Evolutionary conservation across 35 echinoderm and acorn worm species (phyloP), one percentile per base, ranked within the genome.

Genomic region (Heliocidaris tuberculata): DNA sequence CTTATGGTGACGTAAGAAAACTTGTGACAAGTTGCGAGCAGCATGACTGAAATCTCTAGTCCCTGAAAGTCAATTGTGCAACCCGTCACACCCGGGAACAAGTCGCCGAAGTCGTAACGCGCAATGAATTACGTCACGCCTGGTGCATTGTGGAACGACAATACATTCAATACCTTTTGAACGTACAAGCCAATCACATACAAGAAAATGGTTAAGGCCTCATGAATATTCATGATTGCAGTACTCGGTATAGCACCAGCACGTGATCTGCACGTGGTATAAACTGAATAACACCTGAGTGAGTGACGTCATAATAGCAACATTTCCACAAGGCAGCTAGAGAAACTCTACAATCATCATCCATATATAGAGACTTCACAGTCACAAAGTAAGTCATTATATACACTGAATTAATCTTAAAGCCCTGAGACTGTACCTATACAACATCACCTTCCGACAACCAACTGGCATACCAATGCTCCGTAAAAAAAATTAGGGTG

Each of bases 191-290:
- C 24, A 78, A 78, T 78, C 21, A 78, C 65, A 78, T 78, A 78
- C 65, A 78, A 21, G 65, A 24, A 78, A 78, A 27, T 78, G 27
- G 65, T 78, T 70, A 78, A 78, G 65, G 65, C 65, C 65, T 78
- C 65, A 78, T 78, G 65, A n/a, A 21, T 78, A 27, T 78, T 78
- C 65, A 78, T 78, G 21, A 93, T 93, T 93, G 29, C 91, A 52
- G 91, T 59, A 93, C 91, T 93, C 50, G 47, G 19, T 93, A 59
- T 93, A 93, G 91, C 91, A 93, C 91, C 91, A 93, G 91, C 91
- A 48, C 47, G 31, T 89, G 87, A 89, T 47, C 31, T 42, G 87
- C 87, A 89, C 87, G 87, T 89, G 4, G 87, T 47, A 89, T 31
- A 89, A 32, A 47, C 47, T 42, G 87, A 89, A 47, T 47, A 89